Conservation (phyloP, 2,888 invertebrate genomes). For the Melieria picta region DNA sequence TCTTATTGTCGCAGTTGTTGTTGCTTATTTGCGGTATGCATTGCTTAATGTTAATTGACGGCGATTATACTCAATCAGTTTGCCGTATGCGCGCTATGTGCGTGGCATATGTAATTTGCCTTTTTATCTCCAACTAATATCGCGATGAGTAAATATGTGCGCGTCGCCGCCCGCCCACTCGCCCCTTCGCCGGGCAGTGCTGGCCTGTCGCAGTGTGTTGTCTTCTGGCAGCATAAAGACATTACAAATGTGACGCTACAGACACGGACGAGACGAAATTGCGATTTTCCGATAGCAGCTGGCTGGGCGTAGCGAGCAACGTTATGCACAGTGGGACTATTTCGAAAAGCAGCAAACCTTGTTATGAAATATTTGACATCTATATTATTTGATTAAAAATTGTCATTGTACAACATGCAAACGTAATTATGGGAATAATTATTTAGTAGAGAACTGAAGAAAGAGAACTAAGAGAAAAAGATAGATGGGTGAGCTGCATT, state of each 20-base stretch:
- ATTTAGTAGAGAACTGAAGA: too few relatives aligned
- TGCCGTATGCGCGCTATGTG: slow-evolving; percentile 46
- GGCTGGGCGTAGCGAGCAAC: slow-evolving; percentile 47
- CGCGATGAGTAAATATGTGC: slow-evolving; percentile 25
- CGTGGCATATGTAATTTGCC: slow-evolving; percentile 44
- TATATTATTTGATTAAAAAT: too few relatives aligned
- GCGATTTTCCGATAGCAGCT: slow-evolving; percentile 46
- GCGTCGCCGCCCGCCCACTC: background rate
- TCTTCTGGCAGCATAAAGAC: slow-evolving; percentile 32
- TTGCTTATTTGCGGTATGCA: slow-evolving; percentile 15
- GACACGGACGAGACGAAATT: slow-evolving; percentile 43
- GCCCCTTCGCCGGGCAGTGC: background rate
- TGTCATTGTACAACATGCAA: too few relatives aligned
- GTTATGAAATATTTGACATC: too few relatives aligned
- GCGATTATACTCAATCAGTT: slow-evolving; percentile 50
- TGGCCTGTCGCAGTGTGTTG: background rate
- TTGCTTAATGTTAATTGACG: slow-evolving; percentile 45
- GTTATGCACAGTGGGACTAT: too few relatives aligned
- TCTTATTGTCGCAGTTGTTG: background rate
- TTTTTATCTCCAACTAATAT: slow-evolving; percentile 15
- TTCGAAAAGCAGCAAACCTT: too few relatives aligned
- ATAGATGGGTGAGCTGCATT: too few relatives aligned
- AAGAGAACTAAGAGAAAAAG: too few relatives aligned
- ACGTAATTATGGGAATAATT: too few relatives aligned
- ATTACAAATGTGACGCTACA: slow-evolving; percentile 39